Base-by-base conservation (phyloP, 2,888 invertebrate genomes). In the Rutpela maculata region DNA sequence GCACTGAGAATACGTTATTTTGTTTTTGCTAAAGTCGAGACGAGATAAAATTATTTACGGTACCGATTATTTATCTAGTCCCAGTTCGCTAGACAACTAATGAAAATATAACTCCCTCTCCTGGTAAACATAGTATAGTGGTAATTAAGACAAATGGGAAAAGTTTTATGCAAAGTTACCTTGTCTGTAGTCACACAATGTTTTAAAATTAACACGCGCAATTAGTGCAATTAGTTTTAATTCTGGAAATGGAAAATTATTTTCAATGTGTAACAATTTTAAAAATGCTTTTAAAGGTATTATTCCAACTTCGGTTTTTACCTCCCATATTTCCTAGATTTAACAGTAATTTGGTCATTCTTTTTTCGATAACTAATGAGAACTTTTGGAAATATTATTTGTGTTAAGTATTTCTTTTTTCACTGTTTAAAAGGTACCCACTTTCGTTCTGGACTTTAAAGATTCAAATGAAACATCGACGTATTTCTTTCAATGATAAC, bases 1-100 rank as follows among this genome's bases (percentile, higher is more conserved):
- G 3, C 18, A 43, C 31, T 9, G 43, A 12, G 59, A 70, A 60
- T 22, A 18, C 31, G 17, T 70, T 70, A 70, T 60, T 70, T 62
- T 63, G 71, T 72, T 72, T 43, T 72, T 55, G 63, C 71, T 63
- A 72, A 71, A 71, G 50, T 62, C n/a, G 71, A 72, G 63, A 63
- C 62, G 63, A 55, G 63, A 72, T 72, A 72, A 72, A 55, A 60
- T 60, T 60, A 70, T 62, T 72, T 72, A 62, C 63, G 26, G 31
- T 63, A 15, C 22, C 43, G 63, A 62, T 63, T 72, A 72, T 72
- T 72, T 62, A 72, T 72, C 62, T 72, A 50, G 43, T 26, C 55
- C 63, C 63, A 72, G 50, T 62, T 26, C 55, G 38, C 71, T 55
- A 38, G 71, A 72, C 55, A 63, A 62, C 63, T 55, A 72, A 72